phyloP scores from a whole-genome alignment of 1,140 invertebrate genomes.

The Halotydeus destructor region DNA sequence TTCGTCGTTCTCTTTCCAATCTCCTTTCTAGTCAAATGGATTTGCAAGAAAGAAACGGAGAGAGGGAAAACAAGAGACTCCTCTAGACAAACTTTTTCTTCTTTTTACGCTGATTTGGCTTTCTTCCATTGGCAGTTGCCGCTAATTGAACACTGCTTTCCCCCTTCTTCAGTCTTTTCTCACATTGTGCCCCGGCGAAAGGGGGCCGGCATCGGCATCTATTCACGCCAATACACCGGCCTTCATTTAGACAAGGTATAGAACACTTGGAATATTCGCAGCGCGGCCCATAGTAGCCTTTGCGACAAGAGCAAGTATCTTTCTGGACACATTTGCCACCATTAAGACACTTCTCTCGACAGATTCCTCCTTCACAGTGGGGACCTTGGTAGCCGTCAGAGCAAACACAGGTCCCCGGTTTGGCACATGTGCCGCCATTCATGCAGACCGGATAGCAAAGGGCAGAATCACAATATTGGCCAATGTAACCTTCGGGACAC shows the following conservation, averaged over 20 bases:
- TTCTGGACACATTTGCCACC: constrained; percentile 82
- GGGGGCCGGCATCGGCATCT: constrained; percentile 16
- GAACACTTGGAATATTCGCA: constrained; percentile 69
- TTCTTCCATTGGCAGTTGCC: no score
- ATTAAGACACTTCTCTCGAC: constrained; percentile 66
- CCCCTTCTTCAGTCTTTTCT: constrained; percentile 12
- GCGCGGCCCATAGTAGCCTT: constrained; percentile 61
- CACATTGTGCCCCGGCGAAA: constrained; percentile 17
- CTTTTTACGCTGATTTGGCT: no score
- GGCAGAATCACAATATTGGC: constrained; percentile 26
- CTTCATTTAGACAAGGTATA: constrained; percentile 19
- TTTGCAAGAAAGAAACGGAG: no score
- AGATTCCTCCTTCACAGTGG: constrained; percentile 78
- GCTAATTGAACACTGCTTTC: no score
- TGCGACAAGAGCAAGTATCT: constrained; percentile 67
- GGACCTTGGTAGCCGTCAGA: constrained; percentile 64
- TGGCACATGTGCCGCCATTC: constrained; percentile 72
- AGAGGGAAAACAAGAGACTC: no score
- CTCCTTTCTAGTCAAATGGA: no score
- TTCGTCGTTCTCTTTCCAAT: no score
- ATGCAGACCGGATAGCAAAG: constrained; percentile 77
- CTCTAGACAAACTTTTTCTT: no score
- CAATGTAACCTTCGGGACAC: constrained; percentile 55
- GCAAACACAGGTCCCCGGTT: constrained; percentile 64
- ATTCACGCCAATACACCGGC: constrained; percentile 18